These are phyloP conservation scores for Crotalus adamanteus DNA, from an alignment of 2,797 vertebrate species.

Conservation along the genomic window DNA sequence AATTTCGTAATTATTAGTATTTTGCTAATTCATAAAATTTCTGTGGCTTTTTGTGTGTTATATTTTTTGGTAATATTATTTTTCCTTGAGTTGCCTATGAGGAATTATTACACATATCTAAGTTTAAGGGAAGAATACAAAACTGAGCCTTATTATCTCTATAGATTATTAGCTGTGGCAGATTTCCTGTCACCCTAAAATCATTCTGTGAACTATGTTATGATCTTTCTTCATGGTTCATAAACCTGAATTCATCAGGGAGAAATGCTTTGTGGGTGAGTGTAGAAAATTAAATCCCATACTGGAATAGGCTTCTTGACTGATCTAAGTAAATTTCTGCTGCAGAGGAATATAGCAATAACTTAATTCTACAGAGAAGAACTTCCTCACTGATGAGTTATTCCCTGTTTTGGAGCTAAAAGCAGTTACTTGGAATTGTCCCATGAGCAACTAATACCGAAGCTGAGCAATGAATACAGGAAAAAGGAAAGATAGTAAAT, in stretches of 20 bases:
- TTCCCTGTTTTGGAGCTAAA: conserved; percentile 13
- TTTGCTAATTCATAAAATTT: neutral
- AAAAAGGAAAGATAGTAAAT: conserved; percentile 70
- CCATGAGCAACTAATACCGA: conserved; percentile 33
- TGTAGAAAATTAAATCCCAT: conserved; percentile 17
- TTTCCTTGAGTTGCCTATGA: neutral
- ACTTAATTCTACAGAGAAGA: neutral
- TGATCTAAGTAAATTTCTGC: neutral
- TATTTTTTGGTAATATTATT: neutral
- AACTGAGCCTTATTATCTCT: neutral
- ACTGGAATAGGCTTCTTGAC: conserved; percentile 15
- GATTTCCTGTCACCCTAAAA: conserved; percentile 78
- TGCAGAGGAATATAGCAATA: conserved; percentile 33
- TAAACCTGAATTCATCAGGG: conserved; percentile 21
- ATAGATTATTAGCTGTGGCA: conserved; percentile 74
- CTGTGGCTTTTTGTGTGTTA: neutral
- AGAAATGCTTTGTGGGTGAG: neutral
- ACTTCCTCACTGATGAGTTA: conserved; percentile 31
- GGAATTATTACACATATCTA: neutral
- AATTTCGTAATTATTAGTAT: neutral
- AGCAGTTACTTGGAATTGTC: conserved; percentile 44
- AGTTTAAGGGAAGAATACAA: neutral
- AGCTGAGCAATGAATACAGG: conserved; percentile 57
- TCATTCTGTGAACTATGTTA: neutral
- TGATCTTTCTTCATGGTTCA: neutral